These are phyloP conservation scores for Dicentrarchus labrax DNA, from an alignment of 2,113 vertebrate species.

Conservation along the genomic window DNA sequence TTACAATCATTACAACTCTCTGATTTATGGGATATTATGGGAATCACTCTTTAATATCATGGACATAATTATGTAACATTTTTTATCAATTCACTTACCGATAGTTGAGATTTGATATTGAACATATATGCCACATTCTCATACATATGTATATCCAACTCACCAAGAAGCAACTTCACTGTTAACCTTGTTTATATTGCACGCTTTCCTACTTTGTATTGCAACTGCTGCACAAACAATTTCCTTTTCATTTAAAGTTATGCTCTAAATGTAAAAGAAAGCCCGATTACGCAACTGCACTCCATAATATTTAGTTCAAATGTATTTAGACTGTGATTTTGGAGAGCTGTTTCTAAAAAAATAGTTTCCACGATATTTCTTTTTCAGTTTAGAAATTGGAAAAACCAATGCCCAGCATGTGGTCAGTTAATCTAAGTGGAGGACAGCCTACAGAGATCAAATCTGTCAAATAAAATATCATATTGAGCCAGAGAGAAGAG, in stretches of 20 bases:
- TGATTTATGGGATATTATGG: not conserved
- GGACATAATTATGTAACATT: too few species aligned
- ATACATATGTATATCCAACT: not conserved
- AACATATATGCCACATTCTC: not conserved
- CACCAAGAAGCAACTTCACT: not conserved
- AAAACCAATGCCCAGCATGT: too few species aligned
- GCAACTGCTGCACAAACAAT: not conserved
- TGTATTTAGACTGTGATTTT: not conserved
- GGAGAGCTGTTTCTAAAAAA: not conserved
- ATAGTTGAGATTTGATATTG: not conserved
- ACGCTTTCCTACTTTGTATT: not conserved
- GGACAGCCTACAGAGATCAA: not conserved
- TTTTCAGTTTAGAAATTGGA: too few species aligned
- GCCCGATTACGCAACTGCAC: not conserved
- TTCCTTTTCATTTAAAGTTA: not conserved
- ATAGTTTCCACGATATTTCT: too few species aligned
- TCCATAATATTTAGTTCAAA: not conserved
- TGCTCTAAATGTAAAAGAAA: not conserved
- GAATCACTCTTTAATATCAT: not conserved
- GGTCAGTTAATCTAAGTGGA: not conserved
- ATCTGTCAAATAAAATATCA: not conserved
- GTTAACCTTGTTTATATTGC: not conserved
- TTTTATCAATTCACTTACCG: too few species aligned
- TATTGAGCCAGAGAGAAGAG: not conserved
- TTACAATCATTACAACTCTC: not conserved